Percentiles rank a stretch among this genome's conserved stretches.
These are phyloP conservation scores for Popillia japonica DNA, from an alignment of 1,140 invertebrate genomes.

Conservation along the genomic window DNA sequence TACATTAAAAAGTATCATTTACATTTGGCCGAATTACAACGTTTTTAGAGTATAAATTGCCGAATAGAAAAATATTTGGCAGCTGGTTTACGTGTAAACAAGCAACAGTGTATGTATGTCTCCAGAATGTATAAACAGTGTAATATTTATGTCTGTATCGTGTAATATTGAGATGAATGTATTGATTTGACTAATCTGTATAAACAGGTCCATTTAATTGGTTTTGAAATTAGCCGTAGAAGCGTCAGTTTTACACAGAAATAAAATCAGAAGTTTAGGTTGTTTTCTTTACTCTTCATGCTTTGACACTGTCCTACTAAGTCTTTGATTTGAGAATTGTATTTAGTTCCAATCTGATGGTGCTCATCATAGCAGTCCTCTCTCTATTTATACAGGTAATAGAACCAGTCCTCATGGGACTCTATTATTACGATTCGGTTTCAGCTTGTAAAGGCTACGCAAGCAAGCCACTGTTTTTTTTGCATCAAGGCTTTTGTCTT, in stretches of 20 bases:
- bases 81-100: not conserved
- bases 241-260: no score
- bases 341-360: no score
- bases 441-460: no score
- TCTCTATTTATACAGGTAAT: no score
- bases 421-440: no score
- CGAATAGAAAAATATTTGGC: slow-evolving; percentile 20
- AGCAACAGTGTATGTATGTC: not conserved
- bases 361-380: no score
- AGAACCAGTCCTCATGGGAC: no score
- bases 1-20: slow-evolving; percentile 6
- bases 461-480: no score
- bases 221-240: not conserved
- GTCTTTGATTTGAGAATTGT: no score
- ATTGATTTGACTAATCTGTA: not conserved
- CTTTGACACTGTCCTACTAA: no score
- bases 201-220: not conserved
- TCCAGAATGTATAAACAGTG: not conserved
- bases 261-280: not conserved
- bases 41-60: not conserved
- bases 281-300: no score
- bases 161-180: not conserved
- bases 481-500: no score
- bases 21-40: slow-evolving; percentile 10
- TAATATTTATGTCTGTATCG: slow-evolving; percentile 1